Conservation (phyloP, 2,113 vertebrate genomes). For the Rhynchomys soricoides region DNA sequence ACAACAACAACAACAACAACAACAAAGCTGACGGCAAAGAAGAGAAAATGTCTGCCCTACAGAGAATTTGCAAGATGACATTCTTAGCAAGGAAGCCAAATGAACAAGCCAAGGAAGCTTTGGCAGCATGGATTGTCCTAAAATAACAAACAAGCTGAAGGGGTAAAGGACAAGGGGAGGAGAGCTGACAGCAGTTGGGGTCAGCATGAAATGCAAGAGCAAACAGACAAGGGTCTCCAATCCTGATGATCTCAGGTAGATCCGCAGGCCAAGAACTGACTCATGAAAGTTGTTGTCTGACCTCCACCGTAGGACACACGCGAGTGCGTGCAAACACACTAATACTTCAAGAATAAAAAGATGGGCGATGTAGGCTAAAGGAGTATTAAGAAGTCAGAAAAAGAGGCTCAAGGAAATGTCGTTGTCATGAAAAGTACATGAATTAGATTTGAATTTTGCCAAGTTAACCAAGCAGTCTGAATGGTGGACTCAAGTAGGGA, state of each 20-base stretch:
- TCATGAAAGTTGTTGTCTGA: not conserved
- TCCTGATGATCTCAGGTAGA: not conserved
- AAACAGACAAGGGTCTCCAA: not conserved
- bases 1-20: too few species aligned
- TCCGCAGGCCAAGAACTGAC: not conserved
- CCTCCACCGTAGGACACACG: too few species aligned
- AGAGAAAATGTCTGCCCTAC: not conserved
- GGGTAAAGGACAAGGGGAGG: not conserved
- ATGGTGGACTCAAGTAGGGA: not conserved
- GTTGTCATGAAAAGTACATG: not conserved
- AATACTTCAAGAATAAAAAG: not conserved
- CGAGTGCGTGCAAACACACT: not conserved
- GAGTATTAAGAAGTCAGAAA: not conserved
- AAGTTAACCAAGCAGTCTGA: not conserved
- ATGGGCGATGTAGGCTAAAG: not conserved
- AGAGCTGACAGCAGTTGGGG: too few species aligned
- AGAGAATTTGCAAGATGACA: not conserved
- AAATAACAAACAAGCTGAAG: not conserved
- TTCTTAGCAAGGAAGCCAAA: not conserved
- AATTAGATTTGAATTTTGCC: not conserved
- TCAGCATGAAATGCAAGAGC: not conserved
- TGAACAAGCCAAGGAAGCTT: not conserved
- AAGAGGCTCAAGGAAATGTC: not conserved
- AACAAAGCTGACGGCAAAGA: not conserved
- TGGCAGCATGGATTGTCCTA: too few species aligned